These are phyloP conservation scores for Parascotia fuliginaria DNA, from an alignment of 2,888 invertebrate genomes.

Conservation along the genomic window DNA sequence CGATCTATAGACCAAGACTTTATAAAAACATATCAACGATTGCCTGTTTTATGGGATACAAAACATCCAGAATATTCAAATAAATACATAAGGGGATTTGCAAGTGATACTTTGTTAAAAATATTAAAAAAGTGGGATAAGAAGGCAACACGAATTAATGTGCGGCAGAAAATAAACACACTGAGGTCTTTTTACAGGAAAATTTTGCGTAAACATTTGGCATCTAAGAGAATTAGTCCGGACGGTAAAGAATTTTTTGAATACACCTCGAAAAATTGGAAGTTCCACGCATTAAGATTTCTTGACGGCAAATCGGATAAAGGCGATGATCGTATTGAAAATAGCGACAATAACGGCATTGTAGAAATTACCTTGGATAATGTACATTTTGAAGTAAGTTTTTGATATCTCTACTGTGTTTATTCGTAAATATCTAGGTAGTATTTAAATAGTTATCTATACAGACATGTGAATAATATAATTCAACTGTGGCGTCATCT, in stretches of 20 bases:
- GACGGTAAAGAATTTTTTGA: constrained; percentile 48
- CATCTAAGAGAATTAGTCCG: constrained; percentile 37
- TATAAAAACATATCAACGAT: constrained; percentile 44
- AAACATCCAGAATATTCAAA: constrained; percentile 50
- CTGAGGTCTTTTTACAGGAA: constrained; percentile 53
- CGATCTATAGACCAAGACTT: constrained; percentile 43
- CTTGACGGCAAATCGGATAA: constrained; percentile 30
- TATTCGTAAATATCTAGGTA: no score
- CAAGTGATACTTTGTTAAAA: constrained; percentile 40
- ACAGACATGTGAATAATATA: no score
- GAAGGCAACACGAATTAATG: constrained; percentile 39
- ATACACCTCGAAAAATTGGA: constrained; percentile 49
- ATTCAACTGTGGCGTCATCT: no score
- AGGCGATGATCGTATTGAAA: not conserved
- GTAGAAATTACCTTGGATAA: constrained; percentile 31
- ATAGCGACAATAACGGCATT: constrained; percentile 12
- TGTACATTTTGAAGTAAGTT: constrained; percentile 35
- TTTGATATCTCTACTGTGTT: not conserved
- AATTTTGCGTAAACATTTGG: constrained; percentile 42
- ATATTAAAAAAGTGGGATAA: constrained; percentile 44
- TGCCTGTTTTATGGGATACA: constrained; percentile 49
- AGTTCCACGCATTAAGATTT: constrained; percentile 49
- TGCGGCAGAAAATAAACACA: constrained; percentile 55
- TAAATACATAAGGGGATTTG: constrained; percentile 46
- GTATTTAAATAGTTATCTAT: no score